Conservation (phyloP, 2,797 vertebrate species). For the Smutsia gigantea region DNA sequence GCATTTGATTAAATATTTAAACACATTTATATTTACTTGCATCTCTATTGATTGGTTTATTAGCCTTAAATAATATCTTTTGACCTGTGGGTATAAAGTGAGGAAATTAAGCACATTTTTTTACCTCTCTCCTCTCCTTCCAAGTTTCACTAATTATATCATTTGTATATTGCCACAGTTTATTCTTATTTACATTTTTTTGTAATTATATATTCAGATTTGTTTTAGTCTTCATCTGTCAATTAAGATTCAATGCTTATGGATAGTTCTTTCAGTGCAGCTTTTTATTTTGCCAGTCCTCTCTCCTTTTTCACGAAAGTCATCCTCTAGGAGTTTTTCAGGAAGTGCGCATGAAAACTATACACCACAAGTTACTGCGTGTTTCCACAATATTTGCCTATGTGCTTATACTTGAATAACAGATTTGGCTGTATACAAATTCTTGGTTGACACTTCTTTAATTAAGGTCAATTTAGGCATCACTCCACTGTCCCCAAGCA, state of each 20-base stretch:
- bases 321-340: conserved; percentile 2
- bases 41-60: not conserved
- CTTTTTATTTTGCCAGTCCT: not conserved
- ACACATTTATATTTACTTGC: conserved; percentile 10
- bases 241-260: not conserved
- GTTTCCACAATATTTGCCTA: not conserved
- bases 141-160: not conserved
- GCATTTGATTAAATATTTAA: conserved; percentile 37
- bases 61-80: not conserved
- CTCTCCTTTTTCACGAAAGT: conserved; percentile 7
- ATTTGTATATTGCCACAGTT: not conserved
- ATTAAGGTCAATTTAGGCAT: not conserved
- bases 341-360: not conserved
- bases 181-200: conserved; percentile 32
- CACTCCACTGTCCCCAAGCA: not conserved
- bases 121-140: not conserved
- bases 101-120: not conserved
- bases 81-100: not conserved
- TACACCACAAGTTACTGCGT: not conserved
- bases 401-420: not conserved
- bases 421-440: not conserved
- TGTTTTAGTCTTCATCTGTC: not conserved
- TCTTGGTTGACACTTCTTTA: not conserved
- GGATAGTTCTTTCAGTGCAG: not conserved
- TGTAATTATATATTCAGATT: not conserved